Conservation (phyloP, 2,113 vertebrate species). For the Halichoerus grypus region DNA sequence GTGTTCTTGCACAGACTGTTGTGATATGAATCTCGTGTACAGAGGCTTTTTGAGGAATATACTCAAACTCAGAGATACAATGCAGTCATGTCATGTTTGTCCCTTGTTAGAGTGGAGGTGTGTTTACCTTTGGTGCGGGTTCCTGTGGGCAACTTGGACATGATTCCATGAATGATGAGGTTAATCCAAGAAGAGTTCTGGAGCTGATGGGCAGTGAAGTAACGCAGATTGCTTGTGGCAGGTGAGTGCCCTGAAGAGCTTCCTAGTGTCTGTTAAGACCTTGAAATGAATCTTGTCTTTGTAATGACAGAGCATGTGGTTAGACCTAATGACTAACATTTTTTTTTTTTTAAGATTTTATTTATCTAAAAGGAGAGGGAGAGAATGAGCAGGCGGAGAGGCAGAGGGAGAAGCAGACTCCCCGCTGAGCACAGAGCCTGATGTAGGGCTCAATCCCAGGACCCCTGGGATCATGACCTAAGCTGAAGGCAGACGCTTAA, state of each 20-base stretch:
- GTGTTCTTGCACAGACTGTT: background rate
- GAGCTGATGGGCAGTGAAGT: conserved; percentile 85
- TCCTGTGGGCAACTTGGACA: conserved; percentile 89
- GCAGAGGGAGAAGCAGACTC: background rate
- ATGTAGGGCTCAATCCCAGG: background rate
- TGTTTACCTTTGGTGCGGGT: conserved; percentile 90
- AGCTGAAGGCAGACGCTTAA: background rate
- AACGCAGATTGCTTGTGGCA: conserved; percentile 87
- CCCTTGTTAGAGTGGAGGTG: conserved; percentile 86
- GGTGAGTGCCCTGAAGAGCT: conserved; percentile 79
- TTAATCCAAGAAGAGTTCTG: conserved; percentile 85
- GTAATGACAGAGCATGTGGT: background rate
- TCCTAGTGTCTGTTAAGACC: background rate
- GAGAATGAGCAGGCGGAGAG: background rate
- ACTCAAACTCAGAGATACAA: background rate
- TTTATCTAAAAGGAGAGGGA: background rate
- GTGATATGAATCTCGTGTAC: background rate
- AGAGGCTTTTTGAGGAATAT: background rate
- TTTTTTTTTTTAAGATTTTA: background rate
- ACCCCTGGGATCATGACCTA: background rate
- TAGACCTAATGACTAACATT: background rate
- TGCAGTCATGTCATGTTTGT: background rate
- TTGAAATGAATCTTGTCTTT: background rate
- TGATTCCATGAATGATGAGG: conserved; percentile 85
- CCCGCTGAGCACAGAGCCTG: background rate